Evolutionary conservation across 2,113 vertebrate genomes (phyloP).

Genomic region (Poeciliopsis prolifica): DNA sequence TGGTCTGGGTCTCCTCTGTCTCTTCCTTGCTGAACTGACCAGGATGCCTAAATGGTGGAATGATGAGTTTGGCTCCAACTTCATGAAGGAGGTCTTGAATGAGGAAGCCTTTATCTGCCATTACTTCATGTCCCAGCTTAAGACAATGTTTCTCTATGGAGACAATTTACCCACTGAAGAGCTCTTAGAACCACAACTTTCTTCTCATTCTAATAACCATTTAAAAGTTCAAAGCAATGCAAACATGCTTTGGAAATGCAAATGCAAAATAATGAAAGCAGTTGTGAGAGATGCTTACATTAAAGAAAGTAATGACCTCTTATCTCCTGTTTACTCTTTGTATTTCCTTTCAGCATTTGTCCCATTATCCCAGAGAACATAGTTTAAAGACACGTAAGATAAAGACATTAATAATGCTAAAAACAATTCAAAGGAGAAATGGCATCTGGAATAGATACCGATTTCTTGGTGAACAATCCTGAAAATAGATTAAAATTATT

Average conservation of each 20-base stretch:
- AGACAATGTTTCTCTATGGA: no score
- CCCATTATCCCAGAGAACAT: neutral
- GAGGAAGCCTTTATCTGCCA: no score
- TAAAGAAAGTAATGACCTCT: neutral
- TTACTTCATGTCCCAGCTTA: no score
- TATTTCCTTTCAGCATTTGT: constrained; percentile 15
- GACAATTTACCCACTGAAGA: no score
- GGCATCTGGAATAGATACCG: neutral
- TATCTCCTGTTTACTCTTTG: neutral
- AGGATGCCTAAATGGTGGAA: no score
- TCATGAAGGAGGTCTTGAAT: no score
- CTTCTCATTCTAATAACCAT: no score
- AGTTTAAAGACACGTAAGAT: neutral
- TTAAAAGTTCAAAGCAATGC: no score
- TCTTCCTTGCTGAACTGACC: no score
- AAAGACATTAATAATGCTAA: neutral
- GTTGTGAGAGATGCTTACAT: neutral
- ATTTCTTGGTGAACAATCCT: neutral
- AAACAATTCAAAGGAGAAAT: neutral
- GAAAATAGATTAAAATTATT: neutral
- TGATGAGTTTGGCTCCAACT: no score
- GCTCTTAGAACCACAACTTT: no score
- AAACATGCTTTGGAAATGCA: neutral
- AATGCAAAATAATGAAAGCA: neutral
- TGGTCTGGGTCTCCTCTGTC: no score